phyloP scores from a whole-genome alignment of 2,797 vertebrate genomes.

The Spondyliosoma cantharus region DNA sequence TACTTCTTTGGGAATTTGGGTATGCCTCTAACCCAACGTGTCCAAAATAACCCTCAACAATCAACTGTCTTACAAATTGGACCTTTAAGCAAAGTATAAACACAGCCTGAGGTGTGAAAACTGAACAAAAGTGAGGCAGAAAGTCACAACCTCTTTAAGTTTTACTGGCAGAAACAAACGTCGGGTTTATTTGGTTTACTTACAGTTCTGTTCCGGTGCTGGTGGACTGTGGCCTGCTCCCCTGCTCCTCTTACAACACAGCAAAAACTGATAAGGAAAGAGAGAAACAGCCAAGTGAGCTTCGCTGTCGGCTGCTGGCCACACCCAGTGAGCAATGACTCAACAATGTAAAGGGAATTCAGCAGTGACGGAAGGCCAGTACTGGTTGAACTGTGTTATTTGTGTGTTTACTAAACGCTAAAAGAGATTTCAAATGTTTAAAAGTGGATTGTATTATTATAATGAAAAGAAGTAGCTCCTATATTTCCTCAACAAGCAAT shows the following conservation, averaged over 20 bases:
- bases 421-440: not conserved
- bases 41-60: too few species aligned
- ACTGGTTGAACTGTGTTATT: slow-evolving; percentile 12
- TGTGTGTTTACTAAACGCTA: not conserved
- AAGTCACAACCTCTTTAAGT: not conserved
- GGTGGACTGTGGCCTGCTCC: slow-evolving; percentile 48
- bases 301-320: slow-evolving; percentile 51
- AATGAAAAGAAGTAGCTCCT: not conserved
- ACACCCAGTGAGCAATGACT: slow-evolving; percentile 75
- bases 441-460: not conserved
- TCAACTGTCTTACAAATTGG: too few species aligned
- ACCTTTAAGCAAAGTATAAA: not conserved
- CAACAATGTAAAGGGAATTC: slow-evolving; percentile 61
- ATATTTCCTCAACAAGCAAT: not conserved
- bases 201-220: slow-evolving; percentile 47
- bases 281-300: slow-evolving; percentile 68
- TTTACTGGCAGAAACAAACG: not conserved
- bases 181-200: slow-evolving; percentile 47
- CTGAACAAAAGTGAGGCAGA: not conserved
- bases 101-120: not conserved
- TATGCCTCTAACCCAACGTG: too few species aligned
- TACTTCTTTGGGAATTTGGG: too few species aligned
- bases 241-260: slow-evolving; percentile 58
- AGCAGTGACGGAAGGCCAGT: slow-evolving; percentile 15
- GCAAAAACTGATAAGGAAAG: slow-evolving; percentile 68